Percentiles rank a stretch among this genome's conserved stretches.
Evolutionary conservation across 2,888 invertebrate species (phyloP).

Genomic region (Ophion obscuratus): DNA sequence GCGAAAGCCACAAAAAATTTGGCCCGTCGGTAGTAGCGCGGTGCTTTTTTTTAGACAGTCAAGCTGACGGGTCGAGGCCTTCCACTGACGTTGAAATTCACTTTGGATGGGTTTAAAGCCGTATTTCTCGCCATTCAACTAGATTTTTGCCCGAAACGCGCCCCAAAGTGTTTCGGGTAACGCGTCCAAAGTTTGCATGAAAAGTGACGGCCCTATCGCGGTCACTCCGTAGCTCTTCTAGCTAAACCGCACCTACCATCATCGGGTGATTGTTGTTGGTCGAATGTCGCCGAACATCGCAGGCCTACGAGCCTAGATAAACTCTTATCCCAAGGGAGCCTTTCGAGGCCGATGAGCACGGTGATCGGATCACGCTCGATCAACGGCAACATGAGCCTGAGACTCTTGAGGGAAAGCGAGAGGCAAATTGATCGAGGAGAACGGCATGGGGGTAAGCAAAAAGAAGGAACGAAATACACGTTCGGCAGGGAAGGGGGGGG

Average conservation of each 20-base stretch:
- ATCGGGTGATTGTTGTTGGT: neutral
- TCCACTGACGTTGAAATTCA: neutral
- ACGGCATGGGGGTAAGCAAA: neutral
- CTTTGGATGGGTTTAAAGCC: neutral
- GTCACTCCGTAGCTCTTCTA: neutral
- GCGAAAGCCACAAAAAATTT: neutral
- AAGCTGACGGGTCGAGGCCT: neutral
- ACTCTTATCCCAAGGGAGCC: slow-evolving; percentile 1
- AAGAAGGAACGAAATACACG: neutral
- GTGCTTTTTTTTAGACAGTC: neutral
- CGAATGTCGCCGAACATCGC: neutral
- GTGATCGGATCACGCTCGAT: slow-evolving; percentile 13
- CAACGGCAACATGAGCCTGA: slow-evolving; percentile 4
- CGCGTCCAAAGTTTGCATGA: neutral
- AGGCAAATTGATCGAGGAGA: neutral
- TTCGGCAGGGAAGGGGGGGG: neutral
- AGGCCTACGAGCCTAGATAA: neutral
- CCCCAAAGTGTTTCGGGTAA: neutral
- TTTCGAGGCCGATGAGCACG: neutral
- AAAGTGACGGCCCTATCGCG: neutral
- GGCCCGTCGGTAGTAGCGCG: neutral
- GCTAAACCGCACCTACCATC: neutral
- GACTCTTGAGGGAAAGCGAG: neutral
- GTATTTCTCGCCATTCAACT: neutral
- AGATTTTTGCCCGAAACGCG: neutral